These are phyloP conservation scores for Elephantulus edwardii DNA, from an alignment of 2,113 vertebrate species.

Conservation along the genomic window DNA sequence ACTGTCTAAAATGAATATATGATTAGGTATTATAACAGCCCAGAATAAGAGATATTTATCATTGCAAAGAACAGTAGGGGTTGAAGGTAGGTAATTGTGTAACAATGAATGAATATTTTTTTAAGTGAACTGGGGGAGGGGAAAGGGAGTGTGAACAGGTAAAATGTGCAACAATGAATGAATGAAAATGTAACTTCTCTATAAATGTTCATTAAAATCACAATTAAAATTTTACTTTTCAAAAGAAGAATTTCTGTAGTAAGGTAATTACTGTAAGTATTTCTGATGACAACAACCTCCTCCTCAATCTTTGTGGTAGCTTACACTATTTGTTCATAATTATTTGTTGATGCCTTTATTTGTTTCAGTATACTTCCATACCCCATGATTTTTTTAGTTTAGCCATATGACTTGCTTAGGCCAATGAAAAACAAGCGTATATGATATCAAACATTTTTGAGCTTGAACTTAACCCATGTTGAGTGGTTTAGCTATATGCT, in stretches of 20 bases:
- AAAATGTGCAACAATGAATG: too few relatives aligned
- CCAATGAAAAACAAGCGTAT: background rate
- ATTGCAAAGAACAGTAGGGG: too few relatives aligned
- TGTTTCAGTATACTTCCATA: background rate
- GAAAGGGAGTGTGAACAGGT: too few relatives aligned
- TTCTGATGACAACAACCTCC: background rate
- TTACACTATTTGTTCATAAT: background rate
- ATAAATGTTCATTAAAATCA: too few relatives aligned
- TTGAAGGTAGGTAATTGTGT: too few relatives aligned
- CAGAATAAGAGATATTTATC: too few relatives aligned
- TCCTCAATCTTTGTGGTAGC: background rate
- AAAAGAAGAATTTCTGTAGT: slow-evolving; percentile 2
- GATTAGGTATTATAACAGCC: too few relatives aligned
- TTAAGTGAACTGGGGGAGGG: too few relatives aligned
- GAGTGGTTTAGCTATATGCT: background rate
- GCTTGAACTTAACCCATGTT: background rate
- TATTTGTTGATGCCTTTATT: background rate
- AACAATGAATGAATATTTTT: too few relatives aligned
- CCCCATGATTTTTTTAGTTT: background rate
- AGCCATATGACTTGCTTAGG: background rate
- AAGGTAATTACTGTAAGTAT: background rate
- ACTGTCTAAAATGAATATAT: too few relatives aligned
- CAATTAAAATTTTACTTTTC: too few relatives aligned
- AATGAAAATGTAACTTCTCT: too few relatives aligned
- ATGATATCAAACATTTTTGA: background rate